Percentiles rank a stretch among this genome's conserved stretches.
These are phyloP conservation scores for Opisthograptis luteolata DNA, from an alignment of 2,888 invertebrate genomes.

Conservation along the genomic window DNA sequence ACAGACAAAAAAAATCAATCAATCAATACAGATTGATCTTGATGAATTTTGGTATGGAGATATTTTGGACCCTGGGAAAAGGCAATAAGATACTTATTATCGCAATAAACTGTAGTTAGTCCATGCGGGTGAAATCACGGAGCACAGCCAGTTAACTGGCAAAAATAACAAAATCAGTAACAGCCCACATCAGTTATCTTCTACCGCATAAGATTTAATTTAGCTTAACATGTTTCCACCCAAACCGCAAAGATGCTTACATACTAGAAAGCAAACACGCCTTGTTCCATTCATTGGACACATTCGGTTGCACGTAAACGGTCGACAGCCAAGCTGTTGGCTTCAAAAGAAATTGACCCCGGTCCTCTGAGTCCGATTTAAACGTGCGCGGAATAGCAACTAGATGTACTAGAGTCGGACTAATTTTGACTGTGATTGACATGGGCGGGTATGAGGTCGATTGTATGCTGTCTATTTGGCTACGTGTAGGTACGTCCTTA, in stretches of 20 bases:
- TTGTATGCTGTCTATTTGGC: constrained; percentile 12
- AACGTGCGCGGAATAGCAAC: constrained; percentile 60
- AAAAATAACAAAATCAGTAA: no score
- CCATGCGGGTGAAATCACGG: no score
- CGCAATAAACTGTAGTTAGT: no score
- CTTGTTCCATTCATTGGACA: constrained; percentile 30
- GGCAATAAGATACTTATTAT: no score
- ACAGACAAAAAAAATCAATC: no score
- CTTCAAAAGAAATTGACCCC: constrained; percentile 67
- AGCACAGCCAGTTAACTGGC: no score
- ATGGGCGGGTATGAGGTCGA: constrained; percentile 27
- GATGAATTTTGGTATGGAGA: no score
- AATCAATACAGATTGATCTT: no score
- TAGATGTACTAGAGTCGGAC: constrained; percentile 37
- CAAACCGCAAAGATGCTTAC: background rate
- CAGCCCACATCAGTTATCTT: no score
- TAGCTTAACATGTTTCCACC: no score
- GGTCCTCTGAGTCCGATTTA: constrained; percentile 43
- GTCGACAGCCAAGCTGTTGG: constrained; percentile 37
- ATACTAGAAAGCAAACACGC: constrained; percentile 9
- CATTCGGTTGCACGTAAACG: constrained; percentile 37
- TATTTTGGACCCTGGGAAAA: no score
- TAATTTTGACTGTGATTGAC: constrained; percentile 56
- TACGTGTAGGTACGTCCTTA: background rate
- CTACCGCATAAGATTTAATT: no score